These are phyloP conservation scores for Andricus grossulariae DNA, from an alignment of 1,140 invertebrate genomes.

Conservation along the genomic window DNA sequence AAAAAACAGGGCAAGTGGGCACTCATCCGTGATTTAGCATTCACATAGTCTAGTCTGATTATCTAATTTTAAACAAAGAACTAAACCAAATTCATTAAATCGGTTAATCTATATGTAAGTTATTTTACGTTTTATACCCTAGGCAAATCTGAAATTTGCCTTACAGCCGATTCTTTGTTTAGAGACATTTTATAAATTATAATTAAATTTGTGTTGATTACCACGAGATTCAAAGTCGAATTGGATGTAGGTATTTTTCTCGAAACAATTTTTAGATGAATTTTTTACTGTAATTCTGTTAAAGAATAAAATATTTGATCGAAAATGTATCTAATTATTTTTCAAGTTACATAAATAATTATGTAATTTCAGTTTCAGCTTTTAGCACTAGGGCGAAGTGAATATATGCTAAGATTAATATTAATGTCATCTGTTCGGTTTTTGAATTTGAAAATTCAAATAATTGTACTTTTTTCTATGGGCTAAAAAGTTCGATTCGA, in stretches of 20 bases:
- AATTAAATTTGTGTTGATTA: not conserved
- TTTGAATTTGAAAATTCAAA: too few species aligned
- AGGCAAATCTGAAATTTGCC: conserved; percentile 31
- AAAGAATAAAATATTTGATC: conserved; percentile 34
- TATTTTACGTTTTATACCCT: conserved; percentile 53
- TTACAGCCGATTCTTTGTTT: conserved; percentile 9
- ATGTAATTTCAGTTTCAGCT: too few species aligned
- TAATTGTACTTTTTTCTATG: too few species aligned
- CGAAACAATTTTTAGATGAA: conserved; percentile 41
- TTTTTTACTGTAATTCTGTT: conserved; percentile 35
- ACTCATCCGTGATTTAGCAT: conserved; percentile 42
- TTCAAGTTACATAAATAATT: not conserved
- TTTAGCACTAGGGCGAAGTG: too few species aligned
- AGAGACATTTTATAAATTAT: conserved; percentile 23
- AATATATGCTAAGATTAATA: too few species aligned
- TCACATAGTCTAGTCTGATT: conserved; percentile 51
- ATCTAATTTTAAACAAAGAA: conserved; percentile 38
- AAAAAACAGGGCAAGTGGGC: not conserved
- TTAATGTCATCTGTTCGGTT: too few species aligned
- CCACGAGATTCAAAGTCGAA: conserved; percentile 16
- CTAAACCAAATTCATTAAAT: conserved; percentile 45
- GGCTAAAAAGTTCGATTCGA: too few species aligned
- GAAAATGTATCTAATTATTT: conserved; percentile 38
- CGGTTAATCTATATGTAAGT: conserved; percentile 45
- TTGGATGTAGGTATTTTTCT: conserved; percentile 32